Evolutionary conservation across 2,113 vertebrate genomes (phyloP).

Genomic region (Rana temporaria): DNA sequence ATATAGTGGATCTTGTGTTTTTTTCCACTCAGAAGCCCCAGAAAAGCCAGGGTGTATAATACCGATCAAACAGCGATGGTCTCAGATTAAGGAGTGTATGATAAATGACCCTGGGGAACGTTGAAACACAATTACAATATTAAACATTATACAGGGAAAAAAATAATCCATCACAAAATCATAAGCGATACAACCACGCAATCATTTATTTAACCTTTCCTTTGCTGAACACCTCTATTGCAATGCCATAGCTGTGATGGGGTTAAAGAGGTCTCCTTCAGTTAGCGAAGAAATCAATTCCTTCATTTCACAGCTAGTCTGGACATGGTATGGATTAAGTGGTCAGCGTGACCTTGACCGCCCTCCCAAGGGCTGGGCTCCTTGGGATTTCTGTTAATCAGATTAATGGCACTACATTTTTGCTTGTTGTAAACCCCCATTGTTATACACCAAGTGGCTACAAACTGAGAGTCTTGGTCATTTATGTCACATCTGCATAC

Average conservation of each 20-base stretch:
- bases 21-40: slow-evolving; percentile 47
- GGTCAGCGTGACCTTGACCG: slow-evolving; percentile 38
- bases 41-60: slow-evolving; percentile 53
- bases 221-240: slow-evolving; percentile 7
- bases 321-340: slow-evolving; percentile 24
- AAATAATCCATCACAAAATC: slow-evolving; percentile 58
- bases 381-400: slow-evolving; percentile 27
- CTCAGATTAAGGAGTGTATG: slow-evolving; percentile 56
- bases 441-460: neutral
- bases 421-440: neutral
- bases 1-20: slow-evolving; percentile 55
- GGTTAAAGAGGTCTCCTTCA: slow-evolving; percentile 32
- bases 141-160: slow-evolving; percentile 54
- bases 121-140: slow-evolving; percentile 58
- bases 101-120: slow-evolving; percentile 55
- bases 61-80: slow-evolving; percentile 55
- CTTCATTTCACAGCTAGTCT: slow-evolving; percentile 5
- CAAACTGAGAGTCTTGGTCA: neutral
- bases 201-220: slow-evolving; percentile 52
- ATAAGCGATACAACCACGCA: slow-evolving; percentile 49
- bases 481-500: slow-evolving; percentile 1
- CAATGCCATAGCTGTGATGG: neutral
- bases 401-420: slow-evolving; percentile 13
- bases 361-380: slow-evolving; percentile 12
- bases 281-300: slow-evolving; percentile 11